Conservation (phyloP, 2,797 vertebrate genomes). For the Bryconaethiops microstoma region DNA sequence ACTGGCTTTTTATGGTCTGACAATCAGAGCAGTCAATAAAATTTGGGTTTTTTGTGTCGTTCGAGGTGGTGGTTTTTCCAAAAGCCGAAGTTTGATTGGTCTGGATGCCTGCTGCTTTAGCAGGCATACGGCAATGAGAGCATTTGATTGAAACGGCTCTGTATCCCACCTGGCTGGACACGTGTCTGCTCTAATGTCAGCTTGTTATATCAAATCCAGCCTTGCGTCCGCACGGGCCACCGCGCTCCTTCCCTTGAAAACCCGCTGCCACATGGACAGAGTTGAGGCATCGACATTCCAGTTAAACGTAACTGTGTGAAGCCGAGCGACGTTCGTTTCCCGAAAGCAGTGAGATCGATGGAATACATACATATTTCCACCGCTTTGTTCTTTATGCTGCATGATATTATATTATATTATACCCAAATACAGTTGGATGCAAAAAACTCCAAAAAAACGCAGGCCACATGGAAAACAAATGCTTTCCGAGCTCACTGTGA, state of each 20-base stretch:
- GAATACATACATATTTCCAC: slow-evolving; percentile 18
- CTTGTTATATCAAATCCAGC: slow-evolving; percentile 1
- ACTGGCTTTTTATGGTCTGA: slow-evolving; percentile 5
- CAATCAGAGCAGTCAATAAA: slow-evolving; percentile 24
- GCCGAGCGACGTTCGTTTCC: neutral
- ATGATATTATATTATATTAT: neutral
- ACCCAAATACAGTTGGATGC: neutral
- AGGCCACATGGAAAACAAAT: slow-evolving; percentile 16
- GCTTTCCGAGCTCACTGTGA: slow-evolving; percentile 23
- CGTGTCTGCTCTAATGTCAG: neutral
- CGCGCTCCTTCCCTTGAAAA: neutral
- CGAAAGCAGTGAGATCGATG: neutral
- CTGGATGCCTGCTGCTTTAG: slow-evolving; percentile 23
- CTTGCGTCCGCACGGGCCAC: neutral
- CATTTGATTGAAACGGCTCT: slow-evolving; percentile 14
- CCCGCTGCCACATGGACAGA: neutral
- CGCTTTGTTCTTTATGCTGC: slow-evolving; percentile 19
- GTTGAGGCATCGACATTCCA: neutral
- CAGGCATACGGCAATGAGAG: neutral
- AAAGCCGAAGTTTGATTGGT: slow-evolving; percentile 24
- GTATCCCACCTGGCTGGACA: neutral
- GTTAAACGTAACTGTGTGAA: neutral
- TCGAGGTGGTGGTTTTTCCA: slow-evolving; percentile 19
- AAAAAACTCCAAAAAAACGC: neutral
- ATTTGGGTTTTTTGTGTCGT: slow-evolving; percentile 29